Evolutionary conservation across 1,140 invertebrate species (phyloP), one percentile per base, ranked within the genome.

Genomic region (Pseudomyrmex cubaensis): DNA sequence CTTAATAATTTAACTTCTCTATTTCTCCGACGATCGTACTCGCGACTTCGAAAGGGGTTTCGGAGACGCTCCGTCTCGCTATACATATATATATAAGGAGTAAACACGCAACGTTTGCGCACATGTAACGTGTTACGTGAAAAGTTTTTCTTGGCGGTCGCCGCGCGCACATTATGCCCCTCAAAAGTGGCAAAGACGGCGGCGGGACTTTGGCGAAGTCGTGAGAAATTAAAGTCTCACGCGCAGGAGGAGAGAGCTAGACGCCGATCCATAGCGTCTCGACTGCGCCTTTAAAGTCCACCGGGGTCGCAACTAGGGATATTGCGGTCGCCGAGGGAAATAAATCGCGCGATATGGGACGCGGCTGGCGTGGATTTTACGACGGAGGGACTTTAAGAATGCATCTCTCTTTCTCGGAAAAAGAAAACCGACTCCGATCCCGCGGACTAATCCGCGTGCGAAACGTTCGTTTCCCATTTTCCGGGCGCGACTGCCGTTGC

Each of bases 161-260:
- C 5, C 35, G 44, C 25, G 44, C 10, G n/a, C 66, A 59, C 64
- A 59, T 17, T 69, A 8, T 7, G 20, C 8, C 44, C 9, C 17
- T 9, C 17, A 15, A 13, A 57, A 13, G 64, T 70, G 46, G 69
- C 66, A 46, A 54, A 66, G 66, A 57, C 7, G 35, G 17, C 52
- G 15, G 56, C 44, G 64, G 59, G 76, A 80, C 54, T 80, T 80
- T 72, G 25, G 44, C n/a, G 67, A 72, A 69, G 54, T 80, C 46
- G 76, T 80, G 66, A 80, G 76, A 80, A 80, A 80, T 80, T 80
- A 80, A 80, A 80, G 66, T 72, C 72, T 72, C 44, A 15, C 62
- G 76, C 64, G 66, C 35, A 7, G 5, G 1, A 72, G 67, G 54
- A 72, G 72, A 44, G 72, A 52, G 9, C 13, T 78, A 54, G 48